Evolutionary conservation across 2,113 vertebrate species (phyloP).

Genomic region (Tragelaphus strepsiceros): DNA sequence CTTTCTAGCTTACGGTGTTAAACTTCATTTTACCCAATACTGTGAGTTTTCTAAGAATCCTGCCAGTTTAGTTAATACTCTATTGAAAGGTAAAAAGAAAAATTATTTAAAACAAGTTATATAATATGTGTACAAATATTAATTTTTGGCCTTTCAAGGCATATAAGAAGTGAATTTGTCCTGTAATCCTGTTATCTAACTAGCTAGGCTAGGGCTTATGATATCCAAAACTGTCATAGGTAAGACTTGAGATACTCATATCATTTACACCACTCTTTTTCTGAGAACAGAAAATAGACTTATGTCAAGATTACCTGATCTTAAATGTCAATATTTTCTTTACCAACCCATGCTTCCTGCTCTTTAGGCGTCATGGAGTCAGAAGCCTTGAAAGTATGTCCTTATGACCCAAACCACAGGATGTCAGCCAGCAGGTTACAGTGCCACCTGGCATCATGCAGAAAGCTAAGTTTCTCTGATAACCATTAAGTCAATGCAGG

Average conservation of each 20-base stretch:
- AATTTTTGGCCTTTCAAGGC: not conserved
- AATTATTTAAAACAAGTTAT: not conserved
- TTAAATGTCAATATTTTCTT: conserved; percentile 44
- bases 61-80: not conserved
- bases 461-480: conserved; percentile 76
- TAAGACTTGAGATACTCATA: not conserved
- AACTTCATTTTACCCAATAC: not conserved
- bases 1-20: not conserved
- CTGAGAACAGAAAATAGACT: conserved; percentile 19
- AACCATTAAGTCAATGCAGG: not conserved
- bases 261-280: not conserved
- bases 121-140: not conserved
- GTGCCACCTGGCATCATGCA: conserved; percentile 87
- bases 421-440: conserved; percentile 82
- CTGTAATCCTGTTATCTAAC: not conserved
- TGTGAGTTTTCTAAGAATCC: conserved; percentile 4
- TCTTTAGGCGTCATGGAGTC: conserved; percentile 73
- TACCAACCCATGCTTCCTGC: not conserved
- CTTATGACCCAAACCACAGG: conserved; percentile 84
- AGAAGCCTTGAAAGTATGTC: conserved; percentile 80
- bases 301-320: not conserved
- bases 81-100: not conserved
- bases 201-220: not conserved
- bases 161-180: not conserved
- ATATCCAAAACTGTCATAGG: not conserved